Conservation (phyloP, 2,888 invertebrate genomes). For the Scrobipalpa costella region DNA sequence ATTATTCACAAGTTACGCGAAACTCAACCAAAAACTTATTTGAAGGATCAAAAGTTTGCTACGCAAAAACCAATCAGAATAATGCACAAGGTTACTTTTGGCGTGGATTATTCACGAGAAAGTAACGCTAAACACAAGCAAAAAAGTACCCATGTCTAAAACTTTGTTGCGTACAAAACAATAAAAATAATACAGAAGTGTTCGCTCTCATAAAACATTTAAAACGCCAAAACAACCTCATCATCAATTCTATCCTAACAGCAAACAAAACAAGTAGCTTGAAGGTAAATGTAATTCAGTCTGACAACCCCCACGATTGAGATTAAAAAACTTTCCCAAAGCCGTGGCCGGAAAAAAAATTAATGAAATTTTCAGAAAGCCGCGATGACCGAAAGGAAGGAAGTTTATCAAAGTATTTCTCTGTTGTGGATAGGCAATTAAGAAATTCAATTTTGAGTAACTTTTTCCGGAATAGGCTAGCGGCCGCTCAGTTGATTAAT, state of each 20-base stretch:
- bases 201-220: conserved; percentile 16
- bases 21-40: neutral
- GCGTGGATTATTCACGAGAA: neutral
- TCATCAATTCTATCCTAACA: conserved; percentile 18
- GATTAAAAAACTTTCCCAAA: conserved; percentile 74
- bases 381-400: conserved; percentile 62
- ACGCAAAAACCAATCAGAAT: neutral
- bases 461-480: conserved; percentile 30
- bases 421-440: conserved; percentile 68
- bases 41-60: neutral
- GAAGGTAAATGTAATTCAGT: conserved; percentile 59
- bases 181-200: conserved; percentile 16
- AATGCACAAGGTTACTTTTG: neutral
- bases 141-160: neutral
- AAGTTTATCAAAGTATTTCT: conserved; percentile 66
- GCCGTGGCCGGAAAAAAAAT: conserved; percentile 57
- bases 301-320: conserved; percentile 55
- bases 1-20: neutral
- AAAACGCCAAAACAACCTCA: conserved; percentile 7
- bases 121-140: conserved; percentile 6
- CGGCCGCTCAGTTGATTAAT: conserved; percentile 24
- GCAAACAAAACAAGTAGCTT: conserved; percentile 18
- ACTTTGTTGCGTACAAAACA: conserved; percentile 3
- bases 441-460: conserved; percentile 63
- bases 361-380: conserved; percentile 67